A percentile compares a stretch with the other conserved stretches of the same genome.
Evolutionary conservation across 1,140 invertebrate species (phyloP).

Genomic region (Scaptomyza hsui): DNA sequence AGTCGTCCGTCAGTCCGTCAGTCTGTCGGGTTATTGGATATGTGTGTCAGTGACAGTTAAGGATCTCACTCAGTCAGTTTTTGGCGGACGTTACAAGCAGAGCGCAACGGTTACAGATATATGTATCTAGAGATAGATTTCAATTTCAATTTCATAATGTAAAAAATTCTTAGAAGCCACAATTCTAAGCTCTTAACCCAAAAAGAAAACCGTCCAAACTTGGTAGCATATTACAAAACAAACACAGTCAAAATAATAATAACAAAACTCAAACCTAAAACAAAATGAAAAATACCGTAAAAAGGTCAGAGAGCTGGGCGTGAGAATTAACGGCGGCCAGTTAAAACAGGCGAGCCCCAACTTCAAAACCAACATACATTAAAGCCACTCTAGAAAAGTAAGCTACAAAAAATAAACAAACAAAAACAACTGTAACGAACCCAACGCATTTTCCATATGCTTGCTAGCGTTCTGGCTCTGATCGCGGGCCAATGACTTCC

Average conservation of each 20-base stretch:
- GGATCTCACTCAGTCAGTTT: slow-evolving; percentile 59
- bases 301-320: slow-evolving; percentile 71
- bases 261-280: slow-evolving; percentile 26
- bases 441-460: slow-evolving; percentile 11
- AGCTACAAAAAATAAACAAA: slow-evolving; percentile 28
- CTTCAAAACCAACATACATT: slow-evolving; percentile 39
- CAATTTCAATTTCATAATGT: slow-evolving; percentile 23
- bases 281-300: slow-evolving; percentile 51
- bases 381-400: slow-evolving; percentile 66
- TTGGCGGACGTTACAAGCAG: slow-evolving; percentile 62
- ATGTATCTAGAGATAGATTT: too few relatives aligned
- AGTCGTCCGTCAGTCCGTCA: slow-evolving; percentile 31
- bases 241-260: slow-evolving; percentile 36
- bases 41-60: slow-evolving; percentile 76
- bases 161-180: slow-evolving; percentile 14
- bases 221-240: slow-evolving; percentile 57
- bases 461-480: slow-evolving; percentile 11
- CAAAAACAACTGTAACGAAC: slow-evolving; percentile 3
- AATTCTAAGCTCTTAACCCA: slow-evolving; percentile 30
- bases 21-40: slow-evolving; percentile 61
- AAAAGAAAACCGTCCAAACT: slow-evolving; percentile 41
- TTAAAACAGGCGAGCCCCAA: slow-evolving; percentile 22
- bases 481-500: slow-evolving; percentile 32
- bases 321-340: slow-evolving; percentile 50
- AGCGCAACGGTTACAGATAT: slow-evolving; percentile 41